Base-by-base conservation (phyloP, 2,888 invertebrate species). In the Dysmachus trigonus region DNA sequence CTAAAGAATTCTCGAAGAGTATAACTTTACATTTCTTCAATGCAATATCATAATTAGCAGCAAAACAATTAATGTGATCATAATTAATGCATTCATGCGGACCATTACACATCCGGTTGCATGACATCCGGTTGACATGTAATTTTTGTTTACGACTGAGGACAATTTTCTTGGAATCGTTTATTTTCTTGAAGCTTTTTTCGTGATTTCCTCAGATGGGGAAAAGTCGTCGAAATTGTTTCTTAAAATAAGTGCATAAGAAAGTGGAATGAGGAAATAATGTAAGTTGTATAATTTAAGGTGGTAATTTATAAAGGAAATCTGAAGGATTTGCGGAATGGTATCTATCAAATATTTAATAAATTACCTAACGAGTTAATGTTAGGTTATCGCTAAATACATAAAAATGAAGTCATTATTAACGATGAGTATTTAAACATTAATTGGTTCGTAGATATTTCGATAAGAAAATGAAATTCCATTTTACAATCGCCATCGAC, bases 11-110 rank as follows among this genome's bases (percentile, higher is more conserved):
- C 35, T 33, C 35, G 8, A 33, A n/a, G 30, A n/a, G 35, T 76
- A 10, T n/a, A 41, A 76, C 10, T 76, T 76, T 4, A 73, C 22
- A 10, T 76, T 76, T 62, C 27, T 62, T 27, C 62, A 27, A 22
- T 1, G 27, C 62, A 62, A 27, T 18, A 62, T 62, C 22, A 62
- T 10, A 62, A 62, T 47, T 62, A 62, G 27, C 27, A 10, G 18
- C 27, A 22, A 18, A 2, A 35, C 41, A 76, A 62, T 62, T 62
- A 62, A 8, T 22, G 62, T 27, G 62, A 62, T 62, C 22, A 62
- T 62, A 27, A 62, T 62, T 62, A 62, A 62, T 27, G 62, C 79
- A 79, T 79, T 79, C 47, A 79, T 79, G 79, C 79, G 79, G 47
- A 38, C 41, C 79, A 51, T 10, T 51, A 13, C 30, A 51, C 79